These are phyloP conservation scores for Acleris sparsana DNA, from an alignment of 2,888 invertebrate genomes.

Conservation along the genomic window DNA sequence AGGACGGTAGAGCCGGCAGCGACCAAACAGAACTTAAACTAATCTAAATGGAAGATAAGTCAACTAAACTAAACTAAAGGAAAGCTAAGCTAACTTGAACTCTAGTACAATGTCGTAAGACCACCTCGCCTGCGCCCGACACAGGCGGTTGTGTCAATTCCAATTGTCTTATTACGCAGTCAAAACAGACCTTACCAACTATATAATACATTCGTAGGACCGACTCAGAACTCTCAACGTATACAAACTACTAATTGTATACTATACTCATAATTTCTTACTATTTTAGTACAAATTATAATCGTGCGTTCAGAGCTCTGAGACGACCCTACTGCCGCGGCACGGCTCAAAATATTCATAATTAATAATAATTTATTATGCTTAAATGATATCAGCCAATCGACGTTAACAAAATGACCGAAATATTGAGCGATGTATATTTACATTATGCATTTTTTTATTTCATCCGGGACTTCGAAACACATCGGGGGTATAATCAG, in stretches of 20 bases:
- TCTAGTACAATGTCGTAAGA: neutral
- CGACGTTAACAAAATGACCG: constrained; percentile 30
- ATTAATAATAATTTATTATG: constrained; percentile 40
- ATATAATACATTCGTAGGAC: constrained; percentile 40
- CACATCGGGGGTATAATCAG: constrained; percentile 20
- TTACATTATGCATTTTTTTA: constrained; percentile 35
- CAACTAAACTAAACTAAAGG: constrained; percentile 75
- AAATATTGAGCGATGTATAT: constrained; percentile 38
- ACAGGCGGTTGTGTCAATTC: neutral
- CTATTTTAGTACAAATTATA: constrained; percentile 70
- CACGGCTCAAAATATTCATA: constrained; percentile 32
- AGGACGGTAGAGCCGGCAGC: constrained; percentile 62
- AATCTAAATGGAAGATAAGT: constrained; percentile 77
- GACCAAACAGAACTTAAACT: constrained; percentile 63
- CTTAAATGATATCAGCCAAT: constrained; percentile 36
- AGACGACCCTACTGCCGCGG: neutral
- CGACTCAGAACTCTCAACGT: no score
- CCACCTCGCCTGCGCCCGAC: constrained; percentile 5
- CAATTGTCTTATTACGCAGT: constrained; percentile 33
- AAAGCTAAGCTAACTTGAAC: constrained; percentile 34
- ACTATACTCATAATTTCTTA: constrained; percentile 67
- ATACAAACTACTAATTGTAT: constrained; percentile 60
- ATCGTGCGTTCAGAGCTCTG: constrained; percentile 41
- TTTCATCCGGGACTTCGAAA: constrained; percentile 19
- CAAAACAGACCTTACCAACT: constrained; percentile 37